Evolutionary conservation across 2,113 vertebrate genomes (phyloP), one percentile per base, ranked within the genome.

Genomic region (Lasiurus cinereus): DNA sequence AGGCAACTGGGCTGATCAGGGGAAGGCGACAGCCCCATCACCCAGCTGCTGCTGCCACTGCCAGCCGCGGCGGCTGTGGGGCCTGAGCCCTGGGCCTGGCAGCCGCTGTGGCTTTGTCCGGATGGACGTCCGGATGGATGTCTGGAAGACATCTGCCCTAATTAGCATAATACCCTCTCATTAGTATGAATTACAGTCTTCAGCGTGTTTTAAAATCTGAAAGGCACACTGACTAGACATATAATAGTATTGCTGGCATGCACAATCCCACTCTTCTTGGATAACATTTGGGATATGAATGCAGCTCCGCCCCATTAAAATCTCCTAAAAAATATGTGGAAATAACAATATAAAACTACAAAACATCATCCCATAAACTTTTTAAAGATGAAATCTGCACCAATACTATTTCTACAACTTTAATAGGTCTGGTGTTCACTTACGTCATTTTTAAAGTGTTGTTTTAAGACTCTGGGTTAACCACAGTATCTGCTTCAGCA

Each of bases 381-480:
- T 36, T 82, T 70, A 31, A 59, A 92, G 43, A 29, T 50, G 56
- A 76, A 33, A n/a, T 84, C 56, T 70, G n/a, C 3, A 33, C 19
- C 2, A 90, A 22, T 83, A 13, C 27, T 52, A 33, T 56, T 82
- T 67, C 21, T 64, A 1, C 48, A 88, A 69, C 36, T 78, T 70
- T 73, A 59, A 86, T 5, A 73, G 6, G 0, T 46, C 24, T 46
- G 21, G 3, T 70, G 8, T 83, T 94, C 72, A 33, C 14, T 54
- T 36, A 16, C 6, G 0, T 78, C 83, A 29, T 66, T 92, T 95
- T 91, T 46, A 50, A 82, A 77, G 84, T 50, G 29, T 39, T 43
- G 36, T 77, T 83, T 91, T 76, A 84, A 74, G 52, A 90, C 64
- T 62, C 73, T 36, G 33, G 66, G 46, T 90, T 85, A 66, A 72